Percentiles rank a stretch among this genome's conserved stretches.
Evolutionary conservation across 2,888 invertebrate genomes (phyloP).

Genomic region (Drosophila testacea): DNA sequence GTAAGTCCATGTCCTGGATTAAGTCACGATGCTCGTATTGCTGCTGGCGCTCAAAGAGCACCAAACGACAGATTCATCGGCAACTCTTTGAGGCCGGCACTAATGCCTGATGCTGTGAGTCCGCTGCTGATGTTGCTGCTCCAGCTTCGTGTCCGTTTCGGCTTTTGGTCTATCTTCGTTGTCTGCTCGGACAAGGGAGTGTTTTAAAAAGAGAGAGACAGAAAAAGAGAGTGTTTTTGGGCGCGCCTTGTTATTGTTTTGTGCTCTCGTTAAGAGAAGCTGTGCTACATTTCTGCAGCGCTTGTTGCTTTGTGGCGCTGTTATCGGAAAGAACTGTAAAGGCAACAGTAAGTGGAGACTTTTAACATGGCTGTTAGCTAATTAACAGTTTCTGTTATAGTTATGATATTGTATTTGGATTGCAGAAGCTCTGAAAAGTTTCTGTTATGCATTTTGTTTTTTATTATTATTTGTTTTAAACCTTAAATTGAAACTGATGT

Average conservation of each 20-base stretch:
- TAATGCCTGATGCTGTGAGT: constrained; percentile 34
- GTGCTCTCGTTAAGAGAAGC: constrained; percentile 25
- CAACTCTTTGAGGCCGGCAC: constrained; percentile 41
- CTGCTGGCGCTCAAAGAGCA: constrained; percentile 33
- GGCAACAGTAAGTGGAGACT: constrained; percentile 51
- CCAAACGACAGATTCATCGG: constrained; percentile 1
- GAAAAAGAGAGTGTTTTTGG: constrained; percentile 30
- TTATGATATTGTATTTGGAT: neutral
- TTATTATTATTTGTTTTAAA: neutral
- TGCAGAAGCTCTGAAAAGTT: neutral
- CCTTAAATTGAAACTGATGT: neutral
- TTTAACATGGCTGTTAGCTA: constrained; percentile 14
- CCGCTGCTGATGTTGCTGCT: constrained; percentile 18
- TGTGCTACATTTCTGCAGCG: neutral
- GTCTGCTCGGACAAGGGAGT: neutral
- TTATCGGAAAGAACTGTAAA: constrained; percentile 3
- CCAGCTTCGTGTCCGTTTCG: constrained; percentile 27
- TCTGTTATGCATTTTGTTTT: neutral
- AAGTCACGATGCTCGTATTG: constrained; percentile 19
- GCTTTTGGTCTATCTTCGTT: constrained; percentile 15
- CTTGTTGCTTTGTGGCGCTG: constrained; percentile 60
- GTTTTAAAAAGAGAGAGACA: constrained; percentile 8
- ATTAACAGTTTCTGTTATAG: neutral
- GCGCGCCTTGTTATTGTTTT: constrained; percentile 41
- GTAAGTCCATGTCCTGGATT: constrained; percentile 27